These are phyloP conservation scores for Taphrorychus bicolor DNA, from an alignment of 2,888 invertebrate genomes.

Conservation along the genomic window DNA sequence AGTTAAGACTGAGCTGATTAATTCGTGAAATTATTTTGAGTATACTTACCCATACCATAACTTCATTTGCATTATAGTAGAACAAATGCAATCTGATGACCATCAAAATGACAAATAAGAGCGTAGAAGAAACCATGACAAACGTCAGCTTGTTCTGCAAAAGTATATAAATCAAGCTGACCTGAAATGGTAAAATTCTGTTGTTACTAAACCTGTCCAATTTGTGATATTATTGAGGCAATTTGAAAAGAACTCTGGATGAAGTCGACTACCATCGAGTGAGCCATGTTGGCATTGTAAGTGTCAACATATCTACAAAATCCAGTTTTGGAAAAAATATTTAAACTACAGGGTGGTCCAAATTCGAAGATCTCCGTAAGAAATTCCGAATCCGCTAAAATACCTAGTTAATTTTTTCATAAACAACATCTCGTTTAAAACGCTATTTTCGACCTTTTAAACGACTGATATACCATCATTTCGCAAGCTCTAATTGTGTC, in stretches of 20 bases:
- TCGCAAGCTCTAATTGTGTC: too few relatives aligned
- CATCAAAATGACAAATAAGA: background rate
- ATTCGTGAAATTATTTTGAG: background rate
- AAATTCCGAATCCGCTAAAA: too few relatives aligned
- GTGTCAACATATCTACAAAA: conserved; percentile 29
- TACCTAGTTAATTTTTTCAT: too few relatives aligned
- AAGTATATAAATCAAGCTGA: conserved; percentile 14
- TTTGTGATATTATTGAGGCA: conserved; percentile 31
- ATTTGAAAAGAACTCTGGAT: conserved; percentile 36
- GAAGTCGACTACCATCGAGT: conserved; percentile 35
- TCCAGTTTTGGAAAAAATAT: too few relatives aligned
- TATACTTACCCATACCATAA: conserved; percentile 18
- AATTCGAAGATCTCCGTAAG: too few relatives aligned
- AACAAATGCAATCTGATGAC: background rate
- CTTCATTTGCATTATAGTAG: conserved; percentile 10
- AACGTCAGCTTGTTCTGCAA: background rate
- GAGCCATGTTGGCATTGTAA: conserved; percentile 28
- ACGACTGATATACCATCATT: too few relatives aligned
- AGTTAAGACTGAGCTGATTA: background rate
- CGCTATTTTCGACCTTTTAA: too few relatives aligned
- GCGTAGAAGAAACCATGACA: background rate
- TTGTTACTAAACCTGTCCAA: conserved; percentile 4
- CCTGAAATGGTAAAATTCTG: too few relatives aligned
- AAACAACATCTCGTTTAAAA: too few relatives aligned
- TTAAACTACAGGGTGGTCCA: too few relatives aligned